phyloP scores from a whole-genome alignment of 2,797 vertebrate genomes.

The Limosa lapponica region DNA sequence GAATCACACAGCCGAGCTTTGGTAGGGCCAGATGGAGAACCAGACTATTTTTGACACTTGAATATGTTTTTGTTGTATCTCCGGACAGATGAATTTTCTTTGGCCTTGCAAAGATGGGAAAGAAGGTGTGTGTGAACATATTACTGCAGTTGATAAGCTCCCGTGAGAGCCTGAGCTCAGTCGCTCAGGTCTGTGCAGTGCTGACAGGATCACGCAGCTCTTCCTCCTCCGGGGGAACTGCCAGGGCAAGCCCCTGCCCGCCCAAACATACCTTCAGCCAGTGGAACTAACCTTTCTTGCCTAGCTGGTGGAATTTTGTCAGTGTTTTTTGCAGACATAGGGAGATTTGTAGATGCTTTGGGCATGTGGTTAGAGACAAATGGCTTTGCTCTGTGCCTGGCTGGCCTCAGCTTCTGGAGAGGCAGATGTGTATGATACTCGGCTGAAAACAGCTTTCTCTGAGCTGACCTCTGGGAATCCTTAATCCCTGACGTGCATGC shows the following conservation, averaged over 20 bases:
- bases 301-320: not conserved
- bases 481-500: rapidly evolving
- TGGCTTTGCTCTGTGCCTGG: not conserved
- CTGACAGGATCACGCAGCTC: not conserved
- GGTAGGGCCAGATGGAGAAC: not conserved
- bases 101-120: not conserved
- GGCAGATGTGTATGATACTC: rapidly evolving
- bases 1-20: not conserved
- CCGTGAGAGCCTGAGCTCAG: not conserved
- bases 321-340: not conserved
- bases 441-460: not conserved
- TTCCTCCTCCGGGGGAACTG: not conserved
- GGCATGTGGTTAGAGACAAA: not conserved
- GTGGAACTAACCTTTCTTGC: not conserved
- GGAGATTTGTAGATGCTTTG: rapidly evolving
- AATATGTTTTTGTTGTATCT: not conserved
- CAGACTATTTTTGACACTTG: not conserved
- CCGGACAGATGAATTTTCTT: not conserved
- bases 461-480: not conserved
- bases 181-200: rapidly evolving
- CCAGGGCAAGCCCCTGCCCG: not conserved
- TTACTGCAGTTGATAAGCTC: not conserved
- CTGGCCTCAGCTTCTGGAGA: not conserved
- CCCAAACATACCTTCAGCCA: not conserved
- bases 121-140: not conserved